phyloP scores from a whole-genome alignment of 2,113 vertebrate genomes.

The Chaenogobius annularis region DNA sequence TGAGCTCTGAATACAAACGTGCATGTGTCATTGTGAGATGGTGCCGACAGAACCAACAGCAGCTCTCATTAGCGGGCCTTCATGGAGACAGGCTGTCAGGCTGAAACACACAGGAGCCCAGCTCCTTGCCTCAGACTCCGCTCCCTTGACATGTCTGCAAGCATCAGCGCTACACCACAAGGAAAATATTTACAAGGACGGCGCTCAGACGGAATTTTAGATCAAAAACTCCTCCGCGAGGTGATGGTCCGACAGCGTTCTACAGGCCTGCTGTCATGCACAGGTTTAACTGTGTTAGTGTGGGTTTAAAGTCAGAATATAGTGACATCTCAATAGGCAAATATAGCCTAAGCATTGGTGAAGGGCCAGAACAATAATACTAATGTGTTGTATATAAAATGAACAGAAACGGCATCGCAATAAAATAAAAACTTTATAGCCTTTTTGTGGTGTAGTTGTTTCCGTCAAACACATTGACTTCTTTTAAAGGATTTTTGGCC shows the following conservation, averaged over 20 bases:
- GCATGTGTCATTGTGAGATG: constrained; percentile 57
- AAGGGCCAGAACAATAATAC: too few relatives aligned
- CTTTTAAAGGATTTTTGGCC: too few relatives aligned
- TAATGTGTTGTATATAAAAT: too few relatives aligned
- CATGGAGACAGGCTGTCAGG: constrained; percentile 68
- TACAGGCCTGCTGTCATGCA: constrained; percentile 34
- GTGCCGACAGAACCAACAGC: constrained; percentile 61
- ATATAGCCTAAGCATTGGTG: too few relatives aligned
- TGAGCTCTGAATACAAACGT: constrained; percentile 45
- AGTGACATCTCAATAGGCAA: too few relatives aligned
- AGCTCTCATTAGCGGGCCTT: constrained; percentile 71
- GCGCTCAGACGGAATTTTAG: constrained; percentile 61
- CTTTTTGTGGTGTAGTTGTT: too few relatives aligned
- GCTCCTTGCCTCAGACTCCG: constrained; percentile 58
- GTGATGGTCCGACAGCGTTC: constrained; percentile 43
- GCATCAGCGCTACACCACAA: constrained; percentile 50
- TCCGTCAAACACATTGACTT: too few relatives aligned
- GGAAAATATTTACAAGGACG: constrained; percentile 58
- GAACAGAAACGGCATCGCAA: too few relatives aligned
- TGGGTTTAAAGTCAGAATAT: not conserved
- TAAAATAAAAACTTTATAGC: too few relatives aligned
- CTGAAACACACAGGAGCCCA: constrained; percentile 61
- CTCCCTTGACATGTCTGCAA: constrained; percentile 53
- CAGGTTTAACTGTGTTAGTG: constrained; percentile 16
- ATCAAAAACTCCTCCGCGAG: constrained; percentile 51